phyloP scores from a whole-genome alignment of 2,797 vertebrate genomes.

The Molossus alvarezi region DNA sequence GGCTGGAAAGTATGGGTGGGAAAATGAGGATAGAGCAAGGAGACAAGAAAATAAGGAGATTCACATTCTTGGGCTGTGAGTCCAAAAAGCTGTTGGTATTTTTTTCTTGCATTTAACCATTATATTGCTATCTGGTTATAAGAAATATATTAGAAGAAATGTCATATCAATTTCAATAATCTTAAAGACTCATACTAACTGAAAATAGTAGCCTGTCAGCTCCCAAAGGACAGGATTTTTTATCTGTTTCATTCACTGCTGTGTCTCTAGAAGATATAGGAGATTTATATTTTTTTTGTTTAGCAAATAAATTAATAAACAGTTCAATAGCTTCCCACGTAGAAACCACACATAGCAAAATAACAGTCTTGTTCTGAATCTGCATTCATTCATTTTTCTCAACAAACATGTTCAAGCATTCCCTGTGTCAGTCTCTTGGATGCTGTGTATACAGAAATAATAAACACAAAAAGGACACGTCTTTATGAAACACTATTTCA shows the following conservation, averaged over 20 bases:
- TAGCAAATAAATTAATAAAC: constrained; percentile 38
- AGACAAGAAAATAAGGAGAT: neutral
- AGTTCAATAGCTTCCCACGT: neutral
- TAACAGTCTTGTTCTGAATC: neutral
- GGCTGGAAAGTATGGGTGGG: neutral
- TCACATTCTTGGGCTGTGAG: neutral
- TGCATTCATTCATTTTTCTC: constrained; percentile 43
- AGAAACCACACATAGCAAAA: neutral
- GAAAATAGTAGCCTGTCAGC: neutral
- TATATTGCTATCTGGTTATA: neutral
- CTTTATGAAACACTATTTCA: constrained; percentile 36
- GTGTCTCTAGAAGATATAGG: neutral
- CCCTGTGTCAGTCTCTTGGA: neutral
- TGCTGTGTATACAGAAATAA: constrained; percentile 45
- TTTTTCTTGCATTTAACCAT: neutral
- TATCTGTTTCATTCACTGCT: constrained; percentile 36
- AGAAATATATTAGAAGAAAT: constrained; percentile 17
- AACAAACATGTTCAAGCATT: constrained; percentile 38
- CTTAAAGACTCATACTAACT: neutral
- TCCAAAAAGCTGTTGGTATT: neutral
- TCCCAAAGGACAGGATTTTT: neutral
- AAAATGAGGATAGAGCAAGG: neutral
- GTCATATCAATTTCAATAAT: neutral
- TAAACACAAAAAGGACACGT: constrained; percentile 26
- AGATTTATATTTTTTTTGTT: neutral